phyloP scores from a whole-genome alignment of 2,888 invertebrate genomes.

The Apamea anceps region DNA sequence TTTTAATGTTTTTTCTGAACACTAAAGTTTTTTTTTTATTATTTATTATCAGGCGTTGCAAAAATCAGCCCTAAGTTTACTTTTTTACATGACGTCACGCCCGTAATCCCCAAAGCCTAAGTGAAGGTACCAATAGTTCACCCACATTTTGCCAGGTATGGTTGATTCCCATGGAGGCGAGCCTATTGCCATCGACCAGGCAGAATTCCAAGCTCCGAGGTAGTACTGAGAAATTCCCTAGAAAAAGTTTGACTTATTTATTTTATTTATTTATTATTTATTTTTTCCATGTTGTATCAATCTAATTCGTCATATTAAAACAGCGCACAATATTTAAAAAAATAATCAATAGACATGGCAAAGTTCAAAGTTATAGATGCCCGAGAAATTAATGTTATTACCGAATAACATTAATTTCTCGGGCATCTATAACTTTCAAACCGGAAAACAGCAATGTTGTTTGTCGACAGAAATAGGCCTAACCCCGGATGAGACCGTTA shows the following conservation, averaged over 20 bases:
- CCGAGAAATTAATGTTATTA: too few species aligned
- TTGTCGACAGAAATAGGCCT: neutral
- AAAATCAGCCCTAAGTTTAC: too few species aligned
- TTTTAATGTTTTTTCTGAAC: too few species aligned
- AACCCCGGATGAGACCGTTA: slow-evolving; percentile 26
- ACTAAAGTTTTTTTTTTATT: too few species aligned
- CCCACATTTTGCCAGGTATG: neutral
- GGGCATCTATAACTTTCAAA: slow-evolving; percentile 1
- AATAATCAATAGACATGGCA: neutral
- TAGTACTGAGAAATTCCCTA: neutral
- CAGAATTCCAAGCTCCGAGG: neutral
- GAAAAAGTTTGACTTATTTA: neutral
- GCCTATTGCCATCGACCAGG: neutral
- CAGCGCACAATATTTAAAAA: neutral
- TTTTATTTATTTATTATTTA: too few species aligned
- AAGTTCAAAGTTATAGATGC: too few species aligned
- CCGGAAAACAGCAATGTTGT: slow-evolving; percentile 16
- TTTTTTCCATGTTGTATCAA: too few species aligned
- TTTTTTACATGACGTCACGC: neutral
- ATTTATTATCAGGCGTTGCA: too few species aligned
- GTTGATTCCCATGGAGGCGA: neutral
- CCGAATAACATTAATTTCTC: neutral
- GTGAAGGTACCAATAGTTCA: neutral
- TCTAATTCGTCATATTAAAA: neutral
- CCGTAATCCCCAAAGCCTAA: too few species aligned